These are phyloP conservation scores for Trogon surrucura DNA, from an alignment of 2,113 vertebrate genomes.

Conservation along the genomic window DNA sequence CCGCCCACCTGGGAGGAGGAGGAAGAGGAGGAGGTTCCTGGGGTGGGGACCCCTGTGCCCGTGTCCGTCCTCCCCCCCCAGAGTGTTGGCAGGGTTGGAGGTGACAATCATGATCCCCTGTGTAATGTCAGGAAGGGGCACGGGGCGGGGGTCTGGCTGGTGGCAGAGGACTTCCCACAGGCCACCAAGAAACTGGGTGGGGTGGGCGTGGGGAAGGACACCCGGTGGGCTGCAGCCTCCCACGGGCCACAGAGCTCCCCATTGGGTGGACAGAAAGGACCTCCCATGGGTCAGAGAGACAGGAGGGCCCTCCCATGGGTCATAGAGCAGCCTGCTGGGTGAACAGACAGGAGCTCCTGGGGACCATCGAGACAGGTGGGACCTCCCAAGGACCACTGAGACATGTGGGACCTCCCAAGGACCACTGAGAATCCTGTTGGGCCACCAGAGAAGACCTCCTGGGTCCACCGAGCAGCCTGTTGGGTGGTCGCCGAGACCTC, in stretches of 20 bases:
- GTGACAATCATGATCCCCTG: background rate
- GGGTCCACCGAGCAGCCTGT: rapidly evolving
- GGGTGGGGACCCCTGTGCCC: too few relatives aligned
- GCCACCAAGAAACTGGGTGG: background rate
- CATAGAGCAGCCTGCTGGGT: background rate
- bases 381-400: background rate
- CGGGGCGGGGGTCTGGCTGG: background rate
- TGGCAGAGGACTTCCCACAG: background rate
- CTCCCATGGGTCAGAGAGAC: background rate
- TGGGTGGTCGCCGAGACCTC: background rate
- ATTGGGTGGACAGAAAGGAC: too few relatives aligned
- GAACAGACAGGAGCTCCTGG: background rate
- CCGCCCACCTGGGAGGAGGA: too few relatives aligned
- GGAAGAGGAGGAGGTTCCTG: too few relatives aligned
- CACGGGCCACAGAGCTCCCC: background rate
- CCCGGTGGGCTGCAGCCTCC: too few relatives aligned
- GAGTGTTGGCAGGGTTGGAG: background rate
- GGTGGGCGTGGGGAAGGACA: too few relatives aligned
- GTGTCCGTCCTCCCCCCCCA: too few relatives aligned
- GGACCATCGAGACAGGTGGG: background rate
- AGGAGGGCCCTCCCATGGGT: background rate
- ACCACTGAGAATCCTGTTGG: background rate
- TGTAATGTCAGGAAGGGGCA: background rate
- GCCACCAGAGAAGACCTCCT: background rate
- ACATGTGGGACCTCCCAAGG: rapidly evolving